phyloP scores from a whole-genome alignment of 2,113 vertebrate species.

The Periophthalmodon schlosseri region DNA sequence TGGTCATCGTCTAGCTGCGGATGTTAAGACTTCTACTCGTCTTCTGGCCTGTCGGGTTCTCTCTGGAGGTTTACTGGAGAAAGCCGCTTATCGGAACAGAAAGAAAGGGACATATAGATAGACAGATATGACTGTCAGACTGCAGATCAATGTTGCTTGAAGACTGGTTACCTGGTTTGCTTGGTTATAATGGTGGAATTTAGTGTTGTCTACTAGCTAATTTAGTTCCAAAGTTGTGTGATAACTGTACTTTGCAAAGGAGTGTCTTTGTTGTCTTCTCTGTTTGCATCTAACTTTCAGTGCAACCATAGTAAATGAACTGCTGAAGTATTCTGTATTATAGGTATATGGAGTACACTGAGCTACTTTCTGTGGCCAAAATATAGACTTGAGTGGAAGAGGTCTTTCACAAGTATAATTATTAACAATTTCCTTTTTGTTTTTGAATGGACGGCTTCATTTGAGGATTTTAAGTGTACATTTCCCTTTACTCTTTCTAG shows the following conservation, averaged over 20 bases:
- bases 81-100: conserved; percentile 71
- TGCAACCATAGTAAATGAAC: too few species aligned
- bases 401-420: background rate
- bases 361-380: background rate
- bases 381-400: background rate
- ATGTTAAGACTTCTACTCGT: conserved; percentile 49
- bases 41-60: conserved; percentile 21
- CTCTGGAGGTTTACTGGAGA: conserved; percentile 62
- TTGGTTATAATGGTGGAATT: conserved; percentile 46
- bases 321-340: too few species aligned
- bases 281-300: too few species aligned
- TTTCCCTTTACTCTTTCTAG: background rate
- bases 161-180: conserved; percentile 37
- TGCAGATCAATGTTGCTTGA: conserved; percentile 46
- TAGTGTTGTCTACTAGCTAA: conserved; percentile 22
- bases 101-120: conserved; percentile 63
- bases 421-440: background rate
- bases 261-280: too few species aligned
- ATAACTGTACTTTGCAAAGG: background rate
- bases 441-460: background rate
- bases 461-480: background rate
- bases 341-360: too few species aligned
- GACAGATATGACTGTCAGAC: conserved; percentile 63
- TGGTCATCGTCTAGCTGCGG: conserved; percentile 57
- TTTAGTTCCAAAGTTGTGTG: background rate